Base-by-base conservation (phyloP, 2,797 vertebrate species). In the Microctenopoma steveboyesi region DNA sequence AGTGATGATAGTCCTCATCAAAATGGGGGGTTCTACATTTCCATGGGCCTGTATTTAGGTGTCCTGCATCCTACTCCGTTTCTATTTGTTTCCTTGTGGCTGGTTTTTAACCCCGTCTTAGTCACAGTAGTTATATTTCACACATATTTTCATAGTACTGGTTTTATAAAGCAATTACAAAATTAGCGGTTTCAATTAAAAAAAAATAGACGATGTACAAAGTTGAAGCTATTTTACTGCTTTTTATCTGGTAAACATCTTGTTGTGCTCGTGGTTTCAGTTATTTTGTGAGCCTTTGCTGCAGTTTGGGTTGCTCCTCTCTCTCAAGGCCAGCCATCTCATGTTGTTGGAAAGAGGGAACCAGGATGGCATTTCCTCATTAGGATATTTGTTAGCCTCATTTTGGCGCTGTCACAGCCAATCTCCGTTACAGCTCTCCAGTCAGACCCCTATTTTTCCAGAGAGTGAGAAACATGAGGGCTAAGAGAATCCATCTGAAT, bases 341-440 rank as follows among this genome's bases (percentile, higher is more conserved):
- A 6, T 63, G 64, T 0, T 27, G 48, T 35, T 76, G 75, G 89
- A 92, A 86, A 77, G 77, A 84, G 85, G 81, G 89, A 90, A 82
- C 86, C 79, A 88, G 91, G 91, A 86, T 11, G 15, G 74, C 63
- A 54, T 90, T 89, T 91, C 90, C 91, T 95, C 84, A 27, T 84
- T 86, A 94, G 90, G 85, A 64, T 54, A 69, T 92, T 92, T 57
- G 90, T 95, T 95, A 94, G 93, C 92, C 94, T 94, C 92, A 86
- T 93, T 95, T 95, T 90, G 86, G 66, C 67, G 91, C 93, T 95
- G 94, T 95, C 95, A 93, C n/a, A 79, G 91, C 74, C 82, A 90
- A 90, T 95, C 89, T 86, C 77, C 14, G 74, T 92, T 92, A 88
- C 72, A 90, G 87, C 15, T 74, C 84, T 82, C 52, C 74, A 25